Evolutionary conservation across 2,113 vertebrate genomes (phyloP), one percentile per base, ranked within the genome.

Genomic region (Osmerus eperlanus): DNA sequence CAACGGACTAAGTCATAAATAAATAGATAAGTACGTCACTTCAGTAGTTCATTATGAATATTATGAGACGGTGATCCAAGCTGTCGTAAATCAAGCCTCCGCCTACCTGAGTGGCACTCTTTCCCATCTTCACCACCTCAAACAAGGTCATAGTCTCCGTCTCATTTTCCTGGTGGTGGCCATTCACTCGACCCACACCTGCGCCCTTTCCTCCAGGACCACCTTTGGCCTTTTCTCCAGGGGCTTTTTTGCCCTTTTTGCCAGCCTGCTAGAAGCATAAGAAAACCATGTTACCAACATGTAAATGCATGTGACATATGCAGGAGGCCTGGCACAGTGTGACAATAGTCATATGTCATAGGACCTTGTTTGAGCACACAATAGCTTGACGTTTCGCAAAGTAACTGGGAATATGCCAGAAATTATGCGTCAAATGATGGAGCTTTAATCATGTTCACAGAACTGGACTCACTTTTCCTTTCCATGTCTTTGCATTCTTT

Each of bases 101-200:
- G 53, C 61, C 32, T 92, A 99, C 97, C 96, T 98, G 96, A 94
- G 97, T 98, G 90, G 97, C 97, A 93, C 97, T 97, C 90, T 97
- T 97, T 85, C 97, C 97, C 92, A 98, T 89, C 92, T 95, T 97
- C 61, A 99, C 95, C 81, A 99, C 96, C 88, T 99, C 96, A 89
- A 99, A 99, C 78, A 99, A 90, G 94, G 96, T 97, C 94, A 98
- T 96, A 92, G 96, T 98, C 92, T 99, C 97, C 92, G 98, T 96
- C 92, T 96, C 96, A 92, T 98, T 99, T 91, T 99, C 97, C 84
- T 97, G 97, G 82, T 99, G 97, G 91, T 99, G 97, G 86, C 97
- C 97, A 90, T 99, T 99, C 92, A 99, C 91, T 89, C 97, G 94
- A 83, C 96, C 95, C 0, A 94, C 94, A 71, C 93, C 91, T 89